Percentiles rank a stretch among this genome's conserved stretches.
These are phyloP conservation scores for Temnothorax curvispinosus DNA, from an alignment of 1,140 invertebrate species.

Conservation along the genomic window DNA sequence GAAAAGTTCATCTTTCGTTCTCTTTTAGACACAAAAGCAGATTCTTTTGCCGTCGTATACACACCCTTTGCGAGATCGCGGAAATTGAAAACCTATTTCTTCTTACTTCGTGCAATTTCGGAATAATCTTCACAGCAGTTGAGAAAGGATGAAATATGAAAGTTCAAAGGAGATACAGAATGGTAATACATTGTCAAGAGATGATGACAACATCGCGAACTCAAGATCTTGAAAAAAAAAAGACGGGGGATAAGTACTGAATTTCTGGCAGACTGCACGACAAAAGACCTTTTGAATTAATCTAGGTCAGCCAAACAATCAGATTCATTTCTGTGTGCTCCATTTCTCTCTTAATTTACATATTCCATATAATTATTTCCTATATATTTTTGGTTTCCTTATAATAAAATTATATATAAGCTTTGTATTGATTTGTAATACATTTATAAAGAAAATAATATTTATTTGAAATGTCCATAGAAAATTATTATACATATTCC, in stretches of 20 bases:
- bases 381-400: neutral
- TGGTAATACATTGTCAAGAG: conserved; percentile 19
- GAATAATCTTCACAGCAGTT: conserved; percentile 47
- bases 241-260: neutral
- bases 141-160: conserved; percentile 21
- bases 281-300: conserved; percentile 31
- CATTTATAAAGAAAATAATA: neutral
- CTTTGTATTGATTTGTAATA: neutral
- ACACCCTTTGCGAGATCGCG: neutral
- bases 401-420: neutral
- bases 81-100: conserved; percentile 48
- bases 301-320: conserved; percentile 17
- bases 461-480: neutral
- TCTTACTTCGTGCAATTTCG: conserved; percentile 17
- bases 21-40: conserved; percentile 31
- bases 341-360: neutral
- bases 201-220: neutral
- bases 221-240: neutral
- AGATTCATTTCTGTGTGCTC: neutral
- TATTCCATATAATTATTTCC: neutral
- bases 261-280: neutral
- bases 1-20: conserved; percentile 29
- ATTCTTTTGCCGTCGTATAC: conserved; percentile 12
- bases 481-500: neutral
- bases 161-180: conserved; percentile 24